Percentiles rank a stretch among this genome's conserved stretches.
Evolutionary conservation across 2,797 vertebrate genomes (phyloP).

Genomic region (Anolis apletophallus): DNA sequence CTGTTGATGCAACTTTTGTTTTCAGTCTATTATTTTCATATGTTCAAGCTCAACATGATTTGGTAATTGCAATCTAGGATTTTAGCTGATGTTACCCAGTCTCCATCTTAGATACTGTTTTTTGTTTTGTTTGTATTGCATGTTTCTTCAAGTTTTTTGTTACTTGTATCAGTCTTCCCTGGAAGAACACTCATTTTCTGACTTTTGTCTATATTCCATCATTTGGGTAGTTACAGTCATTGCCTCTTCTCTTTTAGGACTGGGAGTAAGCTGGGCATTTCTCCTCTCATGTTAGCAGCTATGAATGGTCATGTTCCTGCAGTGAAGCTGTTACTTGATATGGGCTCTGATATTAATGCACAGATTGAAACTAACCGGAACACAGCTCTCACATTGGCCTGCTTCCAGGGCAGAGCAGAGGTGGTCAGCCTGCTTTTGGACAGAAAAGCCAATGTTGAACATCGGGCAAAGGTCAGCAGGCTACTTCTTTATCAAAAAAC

Average conservation of each 20-base stretch:
- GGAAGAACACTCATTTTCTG: not conserved
- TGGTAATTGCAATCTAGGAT: not conserved
- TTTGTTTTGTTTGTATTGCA: accelerated
- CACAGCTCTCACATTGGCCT: slow-evolving; percentile 96
- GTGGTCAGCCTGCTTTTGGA: slow-evolving; percentile 97
- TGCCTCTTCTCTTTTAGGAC: slow-evolving; percentile 82
- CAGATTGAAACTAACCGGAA: slow-evolving; percentile 99
- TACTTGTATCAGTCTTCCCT: slow-evolving; percentile 36
- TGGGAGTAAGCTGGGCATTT: slow-evolving; percentile 98
- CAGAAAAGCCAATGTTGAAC: slow-evolving; percentile 98
- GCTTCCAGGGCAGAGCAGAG: slow-evolving; percentile 97
- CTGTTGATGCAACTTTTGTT: not conserved
- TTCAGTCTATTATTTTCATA: not conserved
- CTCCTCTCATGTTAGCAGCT: slow-evolving; percentile 97
- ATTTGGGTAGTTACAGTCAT: slow-evolving; percentile 23
- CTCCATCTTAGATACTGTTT: not conserved
- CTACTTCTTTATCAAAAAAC: not conserved
- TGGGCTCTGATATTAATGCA: slow-evolving; percentile 99
- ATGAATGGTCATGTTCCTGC: slow-evolving; percentile 99
- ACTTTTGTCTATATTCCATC: not conserved
- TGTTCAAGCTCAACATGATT: not conserved
- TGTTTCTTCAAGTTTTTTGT: slow-evolving; percentile 5
- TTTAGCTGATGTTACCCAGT: not conserved
- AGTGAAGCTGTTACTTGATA: slow-evolving; percentile 96
- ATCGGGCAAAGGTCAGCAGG: slow-evolving; percentile 92